phyloP scores from a whole-genome alignment of 2,888 invertebrate species.

The Cheilosia pagana region DNA sequence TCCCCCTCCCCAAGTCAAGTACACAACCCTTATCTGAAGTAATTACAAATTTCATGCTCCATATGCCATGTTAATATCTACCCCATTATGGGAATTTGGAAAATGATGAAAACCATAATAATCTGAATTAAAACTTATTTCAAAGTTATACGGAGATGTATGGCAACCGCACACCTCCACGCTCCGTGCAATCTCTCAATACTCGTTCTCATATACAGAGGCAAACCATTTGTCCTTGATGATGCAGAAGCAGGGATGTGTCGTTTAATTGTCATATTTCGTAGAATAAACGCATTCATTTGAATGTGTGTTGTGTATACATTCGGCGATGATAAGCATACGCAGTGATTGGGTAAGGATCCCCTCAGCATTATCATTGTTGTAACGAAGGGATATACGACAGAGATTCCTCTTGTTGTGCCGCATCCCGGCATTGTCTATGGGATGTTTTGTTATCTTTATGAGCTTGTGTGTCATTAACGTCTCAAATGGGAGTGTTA shows the following conservation, averaged over 20 bases:
- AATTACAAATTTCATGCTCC: slow-evolving; percentile 12
- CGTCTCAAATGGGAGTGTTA: slow-evolving; percentile 1
- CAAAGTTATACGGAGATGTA: neutral
- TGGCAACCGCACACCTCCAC: neutral
- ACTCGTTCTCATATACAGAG: neutral
- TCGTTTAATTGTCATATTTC: slow-evolving; percentile 12
- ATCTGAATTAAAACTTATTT: slow-evolving; percentile 21
- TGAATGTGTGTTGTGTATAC: slow-evolving; percentile 15
- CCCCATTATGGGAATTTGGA: neutral
- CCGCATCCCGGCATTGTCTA: neutral
- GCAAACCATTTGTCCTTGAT: neutral
- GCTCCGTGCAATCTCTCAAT: neutral
- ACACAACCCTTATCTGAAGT: neutral
- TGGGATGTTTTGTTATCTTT: slow-evolving; percentile 12
- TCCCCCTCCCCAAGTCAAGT: no score
- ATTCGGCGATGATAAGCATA: slow-evolving; percentile 9
- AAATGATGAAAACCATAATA: slow-evolving; percentile 16
- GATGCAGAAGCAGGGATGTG: neutral
- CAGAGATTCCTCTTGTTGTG: slow-evolving; percentile 1
- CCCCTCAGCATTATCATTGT: neutral
- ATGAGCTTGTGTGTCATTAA: slow-evolving; percentile 23
- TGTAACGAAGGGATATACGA: slow-evolving; percentile 2
- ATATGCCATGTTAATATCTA: neutral
- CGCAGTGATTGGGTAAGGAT: slow-evolving; percentile 12
- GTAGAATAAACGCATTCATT: slow-evolving; percentile 20